Evolutionary conservation across 2,888 invertebrate species (phyloP).

Genomic region (Liopterus haemorrhoidalis): DNA sequence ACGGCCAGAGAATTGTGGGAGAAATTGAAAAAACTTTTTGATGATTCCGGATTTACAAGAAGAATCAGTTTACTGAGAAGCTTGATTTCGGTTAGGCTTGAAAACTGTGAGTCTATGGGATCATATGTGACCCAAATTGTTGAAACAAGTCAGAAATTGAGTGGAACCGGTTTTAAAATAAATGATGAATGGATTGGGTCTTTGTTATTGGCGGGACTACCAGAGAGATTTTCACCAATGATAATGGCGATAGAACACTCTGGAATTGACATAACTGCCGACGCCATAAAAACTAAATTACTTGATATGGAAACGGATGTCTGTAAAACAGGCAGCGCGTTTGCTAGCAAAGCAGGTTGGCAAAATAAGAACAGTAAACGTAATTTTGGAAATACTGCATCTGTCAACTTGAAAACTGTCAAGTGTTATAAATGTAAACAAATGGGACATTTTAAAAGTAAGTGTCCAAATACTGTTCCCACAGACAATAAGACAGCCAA

Average conservation of each 20-base stretch:
- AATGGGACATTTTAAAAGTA: too few species aligned
- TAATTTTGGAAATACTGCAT: too few species aligned
- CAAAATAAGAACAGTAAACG: too few species aligned
- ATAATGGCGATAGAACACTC: constrained; percentile 34
- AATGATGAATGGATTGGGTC: constrained; percentile 34
- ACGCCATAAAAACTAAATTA: constrained; percentile 34
- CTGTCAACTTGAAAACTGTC: too few species aligned
- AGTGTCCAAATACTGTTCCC: too few species aligned
- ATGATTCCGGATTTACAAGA: constrained; percentile 33
- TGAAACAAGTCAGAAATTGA: constrained; percentile 32
- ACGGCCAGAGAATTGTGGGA: constrained; percentile 33
- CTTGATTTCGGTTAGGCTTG: constrained; percentile 29
- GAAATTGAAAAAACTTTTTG: constrained; percentile 28
- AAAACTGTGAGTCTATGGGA: constrained; percentile 31
- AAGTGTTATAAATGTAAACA: too few species aligned
- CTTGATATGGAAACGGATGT: too few species aligned
- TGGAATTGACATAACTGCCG: constrained; percentile 32
- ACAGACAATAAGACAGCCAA: too few species aligned
- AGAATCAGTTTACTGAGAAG: constrained; percentile 32
- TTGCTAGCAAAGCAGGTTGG: too few species aligned
- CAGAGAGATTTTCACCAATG: constrained; percentile 35
- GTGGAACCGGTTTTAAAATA: constrained; percentile 30
- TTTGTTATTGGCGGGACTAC: constrained; percentile 34
- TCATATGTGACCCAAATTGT: constrained; percentile 33
- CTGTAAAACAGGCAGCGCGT: too few species aligned